Evolutionary conservation across 2,113 vertebrate genomes (phyloP), one percentile per base, ranked within the genome.

Genomic region (Ammodytes marinus): DNA sequence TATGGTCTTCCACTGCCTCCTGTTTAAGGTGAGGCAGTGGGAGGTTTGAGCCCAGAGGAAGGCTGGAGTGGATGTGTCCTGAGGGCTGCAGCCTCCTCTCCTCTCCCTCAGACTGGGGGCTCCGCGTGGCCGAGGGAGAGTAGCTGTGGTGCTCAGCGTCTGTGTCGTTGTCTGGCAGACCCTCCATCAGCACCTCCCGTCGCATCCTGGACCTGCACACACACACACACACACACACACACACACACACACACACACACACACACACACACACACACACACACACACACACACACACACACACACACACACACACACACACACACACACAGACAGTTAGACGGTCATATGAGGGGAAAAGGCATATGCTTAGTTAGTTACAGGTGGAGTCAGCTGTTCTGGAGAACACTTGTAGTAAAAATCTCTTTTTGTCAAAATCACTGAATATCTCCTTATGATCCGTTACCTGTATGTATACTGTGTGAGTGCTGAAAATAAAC

Each of bases 121-220:
- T 98, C 83, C 55, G 94, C 0, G 86, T 92, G 57, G 58, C 70
- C 27, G 94, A 92, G 10, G 92, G 95, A 15, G 93, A 94, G 59
- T 94, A 93, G 0, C 90, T 82, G 2, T 92, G 94, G 71, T 95
- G 95, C 87, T 99, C 98, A 0, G 94, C 91, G 52, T 99, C 98
- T 0, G 95, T 96, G 90, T 99, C 97, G 0, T 97, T 97, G 83
- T 99, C 98, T 79, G 97, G 98, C 0, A 96, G 69, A 4, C 98
- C 98, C 78, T 97, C 97, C 95, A 98, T 95, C 82, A 99, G 94
- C 87, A 98, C 97, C 93, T 99, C 98, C 19, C 98, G 95, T 57
- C 98, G 96, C 97, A 99, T 99, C 79, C 98, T 96, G 39, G 98
- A 99, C 95, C 98, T 99, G 95, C n/a, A 75, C 50, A 69, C 50